A percentile compares a stretch with the other conserved stretches of the same genome.
These are phyloP conservation scores for Phlogophora meticulosa DNA, from an alignment of 2,888 invertebrate species.

Conservation along the genomic window DNA sequence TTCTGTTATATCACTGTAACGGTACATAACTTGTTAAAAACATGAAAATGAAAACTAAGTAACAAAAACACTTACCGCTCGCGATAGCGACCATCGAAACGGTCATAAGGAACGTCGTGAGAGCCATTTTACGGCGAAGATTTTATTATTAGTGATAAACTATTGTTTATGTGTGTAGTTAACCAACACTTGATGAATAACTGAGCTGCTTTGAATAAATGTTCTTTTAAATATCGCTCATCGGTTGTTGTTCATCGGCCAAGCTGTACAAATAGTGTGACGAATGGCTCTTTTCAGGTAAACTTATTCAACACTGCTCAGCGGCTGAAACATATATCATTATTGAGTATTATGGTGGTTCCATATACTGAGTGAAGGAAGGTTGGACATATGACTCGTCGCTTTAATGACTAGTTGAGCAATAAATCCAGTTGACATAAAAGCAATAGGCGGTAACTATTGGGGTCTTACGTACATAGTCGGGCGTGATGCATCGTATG, in stretches of 20 bases:
- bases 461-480: too few relatives aligned
- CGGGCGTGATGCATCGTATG: too few relatives aligned
- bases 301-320: constrained; percentile 45
- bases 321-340: constrained; percentile 58
- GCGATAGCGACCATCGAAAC: constrained; percentile 67
- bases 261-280: constrained; percentile 83
- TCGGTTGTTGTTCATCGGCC: constrained; percentile 73
- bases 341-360: constrained; percentile 3
- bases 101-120: constrained; percentile 66
- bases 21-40: background rate
- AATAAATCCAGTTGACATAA: too few relatives aligned
- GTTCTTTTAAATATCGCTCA: constrained; percentile 80
- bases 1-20: background rate
- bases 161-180: constrained; percentile 57
- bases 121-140: constrained; percentile 74
- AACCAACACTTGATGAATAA: constrained; percentile 70
- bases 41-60: background rate
- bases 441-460: too few relatives aligned
- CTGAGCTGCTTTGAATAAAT: constrained; percentile 72
- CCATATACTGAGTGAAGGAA: background rate
- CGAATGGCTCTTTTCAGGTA: constrained; percentile 70
- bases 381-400: background rate
- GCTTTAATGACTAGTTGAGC: too few relatives aligned
- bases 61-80: constrained; percentile 73
- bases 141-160: constrained; percentile 46